Conservation (phyloP, 2,113 vertebrate species). For the Heterocephalus glaber region DNA sequence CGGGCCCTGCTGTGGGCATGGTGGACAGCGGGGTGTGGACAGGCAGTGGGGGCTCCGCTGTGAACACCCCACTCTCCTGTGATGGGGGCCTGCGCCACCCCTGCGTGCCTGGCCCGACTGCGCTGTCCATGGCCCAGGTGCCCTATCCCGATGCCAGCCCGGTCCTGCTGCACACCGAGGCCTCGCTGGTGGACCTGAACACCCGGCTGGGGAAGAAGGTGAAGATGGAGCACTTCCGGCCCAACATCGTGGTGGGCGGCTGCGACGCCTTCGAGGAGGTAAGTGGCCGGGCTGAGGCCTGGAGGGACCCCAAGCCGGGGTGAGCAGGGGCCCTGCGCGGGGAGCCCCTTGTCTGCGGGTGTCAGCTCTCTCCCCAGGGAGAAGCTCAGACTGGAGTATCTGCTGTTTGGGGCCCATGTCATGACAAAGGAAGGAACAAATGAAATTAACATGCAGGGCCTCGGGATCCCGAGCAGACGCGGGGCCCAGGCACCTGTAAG, state of each 20-base stretch:
- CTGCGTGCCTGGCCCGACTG: not conserved
- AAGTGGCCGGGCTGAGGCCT: not conserved
- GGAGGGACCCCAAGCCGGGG: not conserved
- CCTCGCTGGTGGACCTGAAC: slow-evolving; percentile 92
- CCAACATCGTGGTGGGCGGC: slow-evolving; percentile 91
- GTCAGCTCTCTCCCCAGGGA: not conserved
- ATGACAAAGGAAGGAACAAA: not conserved
- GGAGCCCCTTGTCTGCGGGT: rapidly evolving
- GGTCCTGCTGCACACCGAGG: slow-evolving; percentile 90
- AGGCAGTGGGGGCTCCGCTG: not conserved
- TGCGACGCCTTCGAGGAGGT: slow-evolving; percentile 94
- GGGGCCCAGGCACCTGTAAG: not conserved
- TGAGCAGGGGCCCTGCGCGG: not conserved
- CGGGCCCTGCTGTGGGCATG: not conserved
- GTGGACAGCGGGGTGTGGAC: not conserved
- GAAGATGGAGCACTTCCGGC: slow-evolving; percentile 90
- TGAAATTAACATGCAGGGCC: not conserved
- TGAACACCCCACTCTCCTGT: not conserved
- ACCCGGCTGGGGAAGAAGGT: slow-evolving; percentile 87
- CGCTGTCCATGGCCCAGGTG: slow-evolving; percentile 81
- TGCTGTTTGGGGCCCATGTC: not conserved
- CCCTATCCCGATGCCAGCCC: slow-evolving; percentile 91
- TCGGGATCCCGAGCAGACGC: not conserved
- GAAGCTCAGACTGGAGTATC: not conserved
- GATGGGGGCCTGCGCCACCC: no score